Evolutionary conservation across 2,113 vertebrate species (phyloP).

Genomic region (Chaetops frenatus): DNA sequence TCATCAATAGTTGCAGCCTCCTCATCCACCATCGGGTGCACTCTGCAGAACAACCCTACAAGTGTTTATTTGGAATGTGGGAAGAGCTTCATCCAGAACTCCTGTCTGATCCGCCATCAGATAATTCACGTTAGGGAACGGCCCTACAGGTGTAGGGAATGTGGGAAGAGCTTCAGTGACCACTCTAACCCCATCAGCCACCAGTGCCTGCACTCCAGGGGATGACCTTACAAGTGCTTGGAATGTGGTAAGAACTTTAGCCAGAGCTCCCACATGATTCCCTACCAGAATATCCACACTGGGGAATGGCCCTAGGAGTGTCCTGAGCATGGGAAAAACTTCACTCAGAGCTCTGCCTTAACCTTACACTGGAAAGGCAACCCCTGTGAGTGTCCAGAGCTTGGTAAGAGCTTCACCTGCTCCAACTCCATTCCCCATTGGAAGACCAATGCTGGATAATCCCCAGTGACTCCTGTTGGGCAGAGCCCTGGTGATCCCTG

Average conservation of each 20-base stretch:
- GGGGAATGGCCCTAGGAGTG: not conserved
- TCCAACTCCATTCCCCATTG: not conserved
- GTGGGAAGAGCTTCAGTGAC: not conserved
- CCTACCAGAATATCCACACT: not conserved
- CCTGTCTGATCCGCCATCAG: not conserved
- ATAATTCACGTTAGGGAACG: not conserved
- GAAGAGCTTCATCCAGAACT: not conserved
- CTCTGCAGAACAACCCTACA: not conserved
- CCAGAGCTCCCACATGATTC: not conserved
- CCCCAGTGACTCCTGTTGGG: not conserved
- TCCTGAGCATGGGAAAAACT: not conserved
- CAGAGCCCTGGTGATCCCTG: not conserved
- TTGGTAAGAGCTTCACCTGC: not conserved
- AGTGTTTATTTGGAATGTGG: not conserved
- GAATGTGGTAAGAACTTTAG: not conserved
- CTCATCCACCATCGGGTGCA: not conserved
- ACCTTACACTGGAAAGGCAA: not conserved
- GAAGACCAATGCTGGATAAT: not conserved
- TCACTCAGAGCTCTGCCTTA: not conserved
- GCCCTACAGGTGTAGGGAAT: too few species aligned
- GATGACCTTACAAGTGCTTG: not conserved
- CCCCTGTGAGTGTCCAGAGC: not conserved
- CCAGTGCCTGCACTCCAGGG: not conserved
- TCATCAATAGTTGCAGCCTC: not conserved
- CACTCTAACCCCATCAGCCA: not conserved